phyloP scores from a whole-genome alignment of 2,113 vertebrate species.

The Turdus rufiventris region DNA sequence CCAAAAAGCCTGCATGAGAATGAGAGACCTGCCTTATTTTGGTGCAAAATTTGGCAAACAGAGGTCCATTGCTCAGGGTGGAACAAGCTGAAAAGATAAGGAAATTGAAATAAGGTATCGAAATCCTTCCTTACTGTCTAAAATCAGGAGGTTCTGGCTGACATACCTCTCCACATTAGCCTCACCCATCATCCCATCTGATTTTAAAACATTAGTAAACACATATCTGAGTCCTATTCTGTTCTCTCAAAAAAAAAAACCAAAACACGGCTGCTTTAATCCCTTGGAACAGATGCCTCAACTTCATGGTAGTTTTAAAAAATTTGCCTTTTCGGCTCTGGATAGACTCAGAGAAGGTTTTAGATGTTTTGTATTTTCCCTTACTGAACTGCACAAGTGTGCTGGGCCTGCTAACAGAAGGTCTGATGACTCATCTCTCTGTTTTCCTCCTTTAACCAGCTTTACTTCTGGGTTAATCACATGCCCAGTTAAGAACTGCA shows the following conservation, averaged over 20 bases:
- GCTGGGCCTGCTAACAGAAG: neutral
- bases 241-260: neutral
- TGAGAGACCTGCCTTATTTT: neutral
- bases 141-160: neutral
- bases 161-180: neutral
- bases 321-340: neutral
- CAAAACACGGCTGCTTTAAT: neutral
- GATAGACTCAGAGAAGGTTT: neutral
- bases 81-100: neutral
- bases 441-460: neutral
- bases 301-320: neutral
- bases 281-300: neutral
- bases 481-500: neutral
- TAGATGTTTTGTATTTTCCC: neutral
- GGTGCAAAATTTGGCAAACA: neutral
- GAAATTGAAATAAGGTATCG: neutral
- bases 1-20: neutral
- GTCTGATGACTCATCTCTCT: neutral
- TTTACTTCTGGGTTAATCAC: neutral
- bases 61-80: neutral
- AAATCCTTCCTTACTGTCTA: neutral
- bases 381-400: neutral
- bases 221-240: neutral
- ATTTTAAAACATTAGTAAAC: neutral
- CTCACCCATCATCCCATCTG: neutral